These are phyloP conservation scores for Caenorhabditis latens DNA, from an alignment of 1,140 invertebrate genomes.

Conservation along the genomic window DNA sequence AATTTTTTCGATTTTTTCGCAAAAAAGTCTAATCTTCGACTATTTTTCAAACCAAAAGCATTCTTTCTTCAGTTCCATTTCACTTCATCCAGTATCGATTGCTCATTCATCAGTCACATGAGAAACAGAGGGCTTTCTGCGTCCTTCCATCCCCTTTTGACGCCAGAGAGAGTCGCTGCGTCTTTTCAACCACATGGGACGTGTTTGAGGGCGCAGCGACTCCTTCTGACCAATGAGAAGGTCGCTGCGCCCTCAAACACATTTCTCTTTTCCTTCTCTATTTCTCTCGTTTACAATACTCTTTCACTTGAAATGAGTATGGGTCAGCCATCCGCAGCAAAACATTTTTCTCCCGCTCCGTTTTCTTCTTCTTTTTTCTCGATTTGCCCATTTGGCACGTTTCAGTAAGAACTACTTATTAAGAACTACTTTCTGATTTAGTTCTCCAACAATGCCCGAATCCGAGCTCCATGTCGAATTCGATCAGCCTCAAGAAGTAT, in stretches of 20 bases:
- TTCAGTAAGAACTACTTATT: neutral
- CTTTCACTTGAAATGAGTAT: neutral
- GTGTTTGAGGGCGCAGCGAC: too few species aligned
- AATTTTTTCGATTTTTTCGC: too few species aligned
- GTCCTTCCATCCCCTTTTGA: neutral
- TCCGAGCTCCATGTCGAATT: constrained; percentile 12
- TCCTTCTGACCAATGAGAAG: neutral
- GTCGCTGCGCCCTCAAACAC: constrained; percentile 20
- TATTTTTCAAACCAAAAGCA: neutral
- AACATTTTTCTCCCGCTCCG: neutral
- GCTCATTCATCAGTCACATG: neutral
- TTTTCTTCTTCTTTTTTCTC: neutral
- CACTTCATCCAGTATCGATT: neutral
- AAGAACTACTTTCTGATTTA: too few species aligned
- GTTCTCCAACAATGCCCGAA: neutral
- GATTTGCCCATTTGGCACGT: neutral
- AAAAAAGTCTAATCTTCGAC: too few species aligned
- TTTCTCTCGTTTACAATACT: neutral
- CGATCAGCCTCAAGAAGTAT: constrained; percentile 13
- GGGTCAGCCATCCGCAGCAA: neutral
- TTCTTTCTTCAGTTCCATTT: neutral
- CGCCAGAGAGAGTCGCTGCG: too few species aligned
- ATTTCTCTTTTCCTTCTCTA: neutral
- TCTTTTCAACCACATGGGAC: too few species aligned
- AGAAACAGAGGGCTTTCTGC: neutral